Conservation (phyloP, 2,888 invertebrate species). For the Auanema sp. region DNA sequence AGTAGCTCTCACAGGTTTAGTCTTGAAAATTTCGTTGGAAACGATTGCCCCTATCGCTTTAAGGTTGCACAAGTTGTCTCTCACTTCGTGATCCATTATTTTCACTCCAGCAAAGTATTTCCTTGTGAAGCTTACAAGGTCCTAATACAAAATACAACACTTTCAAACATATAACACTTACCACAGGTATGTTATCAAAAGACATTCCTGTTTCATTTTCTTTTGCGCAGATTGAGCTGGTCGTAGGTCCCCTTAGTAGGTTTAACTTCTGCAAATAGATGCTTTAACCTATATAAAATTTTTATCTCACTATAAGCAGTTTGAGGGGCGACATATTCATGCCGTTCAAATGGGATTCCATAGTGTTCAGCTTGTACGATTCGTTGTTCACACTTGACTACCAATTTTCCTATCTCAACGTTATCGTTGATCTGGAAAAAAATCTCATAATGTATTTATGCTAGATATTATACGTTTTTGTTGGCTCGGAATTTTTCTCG, state of each 20-base stretch:
- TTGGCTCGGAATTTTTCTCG: slow-evolving; percentile 40
- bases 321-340: slow-evolving; percentile 51
- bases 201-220: slow-evolving; percentile 1
- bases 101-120: slow-evolving; percentile 26
- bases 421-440: slow-evolving; percentile 40
- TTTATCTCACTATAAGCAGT: slow-evolving; percentile 51
- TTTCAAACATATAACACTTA: slow-evolving; percentile 1
- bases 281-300: no score
- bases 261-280: slow-evolving; percentile 12
- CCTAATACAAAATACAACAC: background rate
- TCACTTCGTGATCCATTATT: slow-evolving; percentile 13
- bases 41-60: slow-evolving; percentile 15
- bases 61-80: slow-evolving; percentile 9
- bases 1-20: slow-evolving; percentile 22
- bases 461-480: slow-evolving; percentile 31
- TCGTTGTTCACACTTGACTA: slow-evolving; percentile 46
- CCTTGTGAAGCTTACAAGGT: background rate
- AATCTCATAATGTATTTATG: background rate
- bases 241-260: slow-evolving; percentile 8
- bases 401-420: slow-evolving; percentile 40
- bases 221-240: slow-evolving; percentile 11
- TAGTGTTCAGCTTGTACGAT: slow-evolving; percentile 55
- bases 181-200: slow-evolving; percentile 2
- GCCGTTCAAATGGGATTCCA: slow-evolving; percentile 55
- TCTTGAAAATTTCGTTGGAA: slow-evolving; percentile 15